Evolutionary conservation across 2,888 invertebrate genomes (phyloP).

Genomic region (Xestia ashworthii): DNA sequence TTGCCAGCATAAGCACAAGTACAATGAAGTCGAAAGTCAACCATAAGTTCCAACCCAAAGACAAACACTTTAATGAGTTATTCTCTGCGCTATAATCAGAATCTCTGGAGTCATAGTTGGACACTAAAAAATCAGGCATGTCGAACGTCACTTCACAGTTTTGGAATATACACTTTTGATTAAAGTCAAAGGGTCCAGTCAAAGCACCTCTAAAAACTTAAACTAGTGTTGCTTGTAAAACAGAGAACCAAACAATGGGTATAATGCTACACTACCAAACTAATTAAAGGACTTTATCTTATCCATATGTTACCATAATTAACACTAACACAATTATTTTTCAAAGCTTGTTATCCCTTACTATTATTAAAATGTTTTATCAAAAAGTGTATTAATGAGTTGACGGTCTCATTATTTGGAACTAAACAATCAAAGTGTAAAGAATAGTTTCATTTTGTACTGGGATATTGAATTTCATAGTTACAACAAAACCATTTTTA

Average conservation of each 20-base stretch:
- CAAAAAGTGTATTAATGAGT: neutral
- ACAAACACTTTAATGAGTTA: too few species aligned
- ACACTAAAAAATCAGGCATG: neutral
- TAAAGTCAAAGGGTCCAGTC: neutral
- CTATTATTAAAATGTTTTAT: neutral
- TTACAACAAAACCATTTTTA: neutral
- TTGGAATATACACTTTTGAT: neutral
- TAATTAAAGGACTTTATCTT: neutral
- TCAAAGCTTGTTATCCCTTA: neutral
- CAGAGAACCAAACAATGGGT: neutral
- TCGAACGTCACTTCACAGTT: neutral
- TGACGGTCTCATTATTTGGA: neutral
- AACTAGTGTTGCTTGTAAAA: neutral
- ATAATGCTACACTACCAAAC: neutral
- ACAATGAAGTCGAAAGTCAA: neutral
- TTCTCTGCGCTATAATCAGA: too few species aligned
- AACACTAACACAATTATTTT: neutral
- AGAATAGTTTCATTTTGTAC: neutral
- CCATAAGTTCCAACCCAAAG: too few species aligned
- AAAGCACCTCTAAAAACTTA: neutral
- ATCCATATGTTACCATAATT: neutral
- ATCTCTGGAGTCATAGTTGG: too few species aligned
- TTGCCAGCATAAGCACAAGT: neutral
- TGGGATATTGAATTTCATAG: neutral
- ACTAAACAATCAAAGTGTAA: neutral